Evolutionary conservation across 2,797 vertebrate species (phyloP).

Genomic region (Botia almorhae): DNA sequence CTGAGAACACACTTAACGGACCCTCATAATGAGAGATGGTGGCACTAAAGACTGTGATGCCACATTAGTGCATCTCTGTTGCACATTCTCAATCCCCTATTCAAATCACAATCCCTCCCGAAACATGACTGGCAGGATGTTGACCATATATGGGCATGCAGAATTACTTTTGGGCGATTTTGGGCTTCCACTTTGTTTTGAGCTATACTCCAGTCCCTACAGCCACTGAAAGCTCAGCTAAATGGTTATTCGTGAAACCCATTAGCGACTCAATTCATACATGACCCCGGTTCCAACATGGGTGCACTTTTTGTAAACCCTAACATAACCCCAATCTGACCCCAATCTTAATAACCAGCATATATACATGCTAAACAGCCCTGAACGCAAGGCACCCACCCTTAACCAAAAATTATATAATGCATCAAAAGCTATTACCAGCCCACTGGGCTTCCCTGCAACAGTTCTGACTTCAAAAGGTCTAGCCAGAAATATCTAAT

Average conservation of each 20-base stretch:
- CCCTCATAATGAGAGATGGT: constrained; percentile 7
- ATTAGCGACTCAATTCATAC: neutral
- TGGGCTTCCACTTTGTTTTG: neutral
- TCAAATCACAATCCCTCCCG: constrained; percentile 37
- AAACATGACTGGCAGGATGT: constrained; percentile 33
- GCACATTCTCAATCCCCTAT: constrained; percentile 47
- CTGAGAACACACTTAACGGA: neutral
- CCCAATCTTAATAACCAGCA: neutral
- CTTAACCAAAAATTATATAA: constrained; percentile 27
- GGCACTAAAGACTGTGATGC: constrained; percentile 10
- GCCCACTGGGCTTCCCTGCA: constrained; percentile 9
- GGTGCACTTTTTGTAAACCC: neutral
- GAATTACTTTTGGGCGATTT: neutral
- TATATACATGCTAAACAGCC: neutral
- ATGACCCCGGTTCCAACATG: neutral
- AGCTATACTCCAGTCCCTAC: constrained; percentile 12
- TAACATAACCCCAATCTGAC: no score
- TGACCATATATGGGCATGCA: constrained; percentile 26
- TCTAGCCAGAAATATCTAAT: constrained; percentile 48
- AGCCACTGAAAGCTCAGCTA: neutral
- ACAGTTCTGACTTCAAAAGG: constrained; percentile 42
- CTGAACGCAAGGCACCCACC: neutral
- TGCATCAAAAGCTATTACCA: constrained; percentile 37
- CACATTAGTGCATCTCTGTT: constrained; percentile 49
- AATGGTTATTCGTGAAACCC: constrained; percentile 17